Evolutionary conservation across 2,888 invertebrate genomes (phyloP), one percentile per base, ranked within the genome.

Genomic region (Eumerus sabulonum): DNA sequence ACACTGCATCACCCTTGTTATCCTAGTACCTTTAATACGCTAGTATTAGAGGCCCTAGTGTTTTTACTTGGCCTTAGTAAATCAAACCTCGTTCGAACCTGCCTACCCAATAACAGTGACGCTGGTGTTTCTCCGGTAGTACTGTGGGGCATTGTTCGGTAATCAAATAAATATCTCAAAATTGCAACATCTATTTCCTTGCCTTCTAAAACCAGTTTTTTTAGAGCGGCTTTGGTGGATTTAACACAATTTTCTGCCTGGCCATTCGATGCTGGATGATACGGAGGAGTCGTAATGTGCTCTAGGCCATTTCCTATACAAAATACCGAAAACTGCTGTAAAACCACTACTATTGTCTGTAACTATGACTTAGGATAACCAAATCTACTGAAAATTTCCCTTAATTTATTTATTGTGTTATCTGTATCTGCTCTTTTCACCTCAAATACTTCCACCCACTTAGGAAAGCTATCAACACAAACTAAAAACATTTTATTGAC

Each of bases 171-270:
- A 48, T 48, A 60, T 0, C 60, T 60, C 38, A 48, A 9, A 36
- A 60, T 12, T 35, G 48, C 38, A 1, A 38, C 17, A 59, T 59
- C 27, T 9, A 59, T 45, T 44, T 45, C 27, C 1, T 59, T 59
- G 12, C 36, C n/a, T 59, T 45, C 53, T 1, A 36, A 53, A 53
- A 36, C 17, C 9, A 53, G 3, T 53, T 59, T 59, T 45, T 59
- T 45, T 0, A 59, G 16, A 35, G 45, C 36, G 11, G 18, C 45
- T 59, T 59, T 45, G 45, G 45, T 45, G 16, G 57, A 45, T 9
- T 59, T 45, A 27, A 59, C 45, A 35, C 45, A 59, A 59, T 44
- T 62, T n/a, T n/a, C n/a, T n/a, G 62, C 40, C 42, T 62, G 48
- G 17, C 62, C 48, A 13, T 38, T 53, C 0, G 53, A 53, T 2